Evolutionary conservation across 2,797 vertebrate species (phyloP).

Genomic region (Geotrypetes seraphini): DNA sequence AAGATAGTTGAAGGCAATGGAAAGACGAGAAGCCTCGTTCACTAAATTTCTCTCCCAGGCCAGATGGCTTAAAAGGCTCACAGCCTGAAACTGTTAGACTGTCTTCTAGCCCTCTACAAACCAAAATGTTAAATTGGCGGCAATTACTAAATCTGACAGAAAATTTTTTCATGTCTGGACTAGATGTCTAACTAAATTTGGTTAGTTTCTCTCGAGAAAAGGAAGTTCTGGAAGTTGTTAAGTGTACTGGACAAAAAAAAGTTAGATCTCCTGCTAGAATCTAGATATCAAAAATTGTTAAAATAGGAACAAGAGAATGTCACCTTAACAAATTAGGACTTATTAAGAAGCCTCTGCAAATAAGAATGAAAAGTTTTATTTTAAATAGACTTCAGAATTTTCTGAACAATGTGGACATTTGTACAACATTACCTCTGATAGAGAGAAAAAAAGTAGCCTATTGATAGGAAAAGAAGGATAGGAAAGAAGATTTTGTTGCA

Average conservation of each 20-base stretch:
- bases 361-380: too few relatives aligned
- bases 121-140: constrained; percentile 30
- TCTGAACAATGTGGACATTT: too few relatives aligned
- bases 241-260: constrained; percentile 74
- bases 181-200: constrained; percentile 47
- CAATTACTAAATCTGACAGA: constrained; percentile 45
- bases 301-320: constrained; percentile 44
- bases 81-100: too few relatives aligned
- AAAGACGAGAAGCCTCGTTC: too few relatives aligned
- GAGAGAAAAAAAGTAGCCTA: too few relatives aligned
- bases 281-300: constrained; percentile 61
- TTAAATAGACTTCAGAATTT: too few relatives aligned
- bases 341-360: constrained; percentile 39
- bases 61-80: not conserved
- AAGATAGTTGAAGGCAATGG: too few relatives aligned
- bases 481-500: too few relatives aligned
- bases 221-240: constrained; percentile 70
- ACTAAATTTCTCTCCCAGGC: constrained; percentile 6
- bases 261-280: constrained; percentile 68
- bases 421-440: too few relatives aligned
- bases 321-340: constrained; percentile 19
- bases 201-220: constrained; percentile 47
- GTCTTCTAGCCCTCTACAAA: constrained; percentile 30
- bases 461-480: too few relatives aligned
- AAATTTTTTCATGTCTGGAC: constrained; percentile 50